Percentiles rank a stretch among this genome's conserved stretches.
Evolutionary conservation across 1,140 invertebrate genomes (phyloP).

Genomic region (Wiebesia pumilae): DNA sequence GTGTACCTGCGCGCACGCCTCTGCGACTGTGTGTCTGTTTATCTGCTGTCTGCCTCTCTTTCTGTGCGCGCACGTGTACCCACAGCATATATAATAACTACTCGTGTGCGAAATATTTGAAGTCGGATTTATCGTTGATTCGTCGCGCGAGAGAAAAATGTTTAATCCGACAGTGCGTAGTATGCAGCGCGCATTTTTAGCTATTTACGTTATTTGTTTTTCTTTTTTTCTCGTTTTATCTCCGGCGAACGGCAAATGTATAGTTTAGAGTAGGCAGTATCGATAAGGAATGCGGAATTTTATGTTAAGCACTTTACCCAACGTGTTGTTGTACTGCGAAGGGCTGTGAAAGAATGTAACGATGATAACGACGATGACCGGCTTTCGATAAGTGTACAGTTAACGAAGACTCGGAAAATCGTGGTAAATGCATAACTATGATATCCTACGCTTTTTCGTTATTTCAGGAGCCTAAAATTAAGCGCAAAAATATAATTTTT

Average conservation of each 20-base stretch:
- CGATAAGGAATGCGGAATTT: not conserved
- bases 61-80: not conserved
- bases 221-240: not conserved
- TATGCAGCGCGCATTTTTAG: not conserved
- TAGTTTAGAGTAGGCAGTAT: not conserved
- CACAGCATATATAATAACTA: not conserved
- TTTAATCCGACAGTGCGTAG: not conserved
- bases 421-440: not conserved
- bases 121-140: not conserved
- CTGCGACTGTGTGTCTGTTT: no score
- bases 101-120: not conserved
- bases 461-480: not conserved
- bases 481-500: not conserved
- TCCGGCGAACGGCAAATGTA: not conserved
- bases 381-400: not conserved
- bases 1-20: not conserved
- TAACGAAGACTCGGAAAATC: not conserved
- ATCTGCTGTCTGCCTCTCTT: no score
- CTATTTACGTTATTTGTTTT: not conserved
- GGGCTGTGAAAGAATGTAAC: slow-evolving; percentile 58
- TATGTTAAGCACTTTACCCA: not conserved
- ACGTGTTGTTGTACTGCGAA: slow-evolving; percentile 53
- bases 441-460: not conserved
- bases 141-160: not conserved
- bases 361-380: not conserved